Evolutionary conservation across 2,797 vertebrate genomes (phyloP).

Genomic region (Xyrichtys novacula): DNA sequence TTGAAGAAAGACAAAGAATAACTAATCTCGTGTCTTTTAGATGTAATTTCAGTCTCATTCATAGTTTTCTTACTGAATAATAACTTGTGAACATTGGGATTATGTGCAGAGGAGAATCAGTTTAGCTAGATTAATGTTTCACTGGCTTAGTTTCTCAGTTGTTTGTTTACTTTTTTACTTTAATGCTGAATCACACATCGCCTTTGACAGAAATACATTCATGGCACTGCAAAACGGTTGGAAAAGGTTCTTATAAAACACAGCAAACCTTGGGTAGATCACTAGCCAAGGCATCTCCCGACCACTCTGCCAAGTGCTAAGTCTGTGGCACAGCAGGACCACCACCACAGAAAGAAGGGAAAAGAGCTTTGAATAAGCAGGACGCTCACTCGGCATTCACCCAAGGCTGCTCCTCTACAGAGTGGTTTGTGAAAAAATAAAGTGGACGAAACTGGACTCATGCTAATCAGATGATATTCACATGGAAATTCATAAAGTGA

Average conservation of each 20-base stretch:
- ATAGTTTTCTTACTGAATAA: neutral
- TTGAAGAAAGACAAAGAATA: neutral
- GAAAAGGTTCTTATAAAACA: neutral
- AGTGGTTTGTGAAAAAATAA: neutral
- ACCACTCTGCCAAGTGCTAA: neutral
- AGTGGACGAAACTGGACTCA: neutral
- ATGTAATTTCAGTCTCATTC: neutral
- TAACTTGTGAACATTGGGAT: neutral
- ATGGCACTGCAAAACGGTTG: neutral
- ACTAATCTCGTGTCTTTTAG: neutral
- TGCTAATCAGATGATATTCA: no score
- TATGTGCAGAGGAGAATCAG: neutral
- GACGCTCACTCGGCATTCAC: neutral
- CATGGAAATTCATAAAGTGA: no score
- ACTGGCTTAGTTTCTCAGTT: no score
- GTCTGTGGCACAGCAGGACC: neutral
- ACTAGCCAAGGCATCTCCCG: neutral
- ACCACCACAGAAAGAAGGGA: neutral
- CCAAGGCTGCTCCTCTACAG: neutral
- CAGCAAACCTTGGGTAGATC: neutral
- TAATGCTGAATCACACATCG: neutral
- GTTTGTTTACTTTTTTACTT: neutral
- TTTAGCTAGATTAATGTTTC: neutral
- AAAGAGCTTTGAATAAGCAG: neutral
- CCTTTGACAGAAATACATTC: neutral